Base-by-base conservation (phyloP, 2,888 invertebrate species). In the Poecilus cupreus region DNA sequence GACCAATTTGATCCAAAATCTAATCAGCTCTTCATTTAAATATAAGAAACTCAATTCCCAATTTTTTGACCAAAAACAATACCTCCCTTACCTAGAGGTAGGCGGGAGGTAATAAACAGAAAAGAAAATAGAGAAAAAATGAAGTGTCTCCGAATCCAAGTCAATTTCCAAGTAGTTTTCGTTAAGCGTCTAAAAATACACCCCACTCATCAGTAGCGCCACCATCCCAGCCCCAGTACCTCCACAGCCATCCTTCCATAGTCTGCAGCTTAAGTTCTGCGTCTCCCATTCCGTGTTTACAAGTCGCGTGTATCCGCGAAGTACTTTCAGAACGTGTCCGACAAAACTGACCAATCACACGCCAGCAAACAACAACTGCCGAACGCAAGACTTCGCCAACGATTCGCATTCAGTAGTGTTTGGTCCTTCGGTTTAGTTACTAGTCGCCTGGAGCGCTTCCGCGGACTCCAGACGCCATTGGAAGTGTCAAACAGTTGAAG, bases 281-380 rank as follows among this genome's bases (percentile, higher is more conserved):
- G 3, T 13, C 13, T 2, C 13, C 43, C 18, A 64, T 64, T 26
- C 64, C 64, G 64, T 64, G 64, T 60, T 60, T 60, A 60, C 64
- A 64, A 24, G 13, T 64, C 46, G 60, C 78, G 78, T 64, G 78
- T 43, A 11, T 64, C 20, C 64, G 64, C 64, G 32, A 37, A 32
- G 22, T 74, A 74, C 72, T 74, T 74, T 64, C 64, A 64, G 64
- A 26, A 32, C 51, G 60, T 78, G 75, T 78, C 78, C 20, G 60
- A 78, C 78, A 60, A 78, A 78, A 78, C 78, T 78, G 78, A 78
- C 78, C 78, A 78, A 78, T 78, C 64, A 16, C 78, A 78, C 60
- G 43, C 3, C 64, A 64, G 78, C 46, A 51, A 46, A 22, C 26
- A 46, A 22, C 26, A 49, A 49, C 46, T 26, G 60, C 43, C 78